A percentile compares a stretch with the other conserved stretches of the same genome.
phyloP scores from a whole-genome alignment of 2,888 invertebrate species.

The Ischnus inquisitorius region DNA sequence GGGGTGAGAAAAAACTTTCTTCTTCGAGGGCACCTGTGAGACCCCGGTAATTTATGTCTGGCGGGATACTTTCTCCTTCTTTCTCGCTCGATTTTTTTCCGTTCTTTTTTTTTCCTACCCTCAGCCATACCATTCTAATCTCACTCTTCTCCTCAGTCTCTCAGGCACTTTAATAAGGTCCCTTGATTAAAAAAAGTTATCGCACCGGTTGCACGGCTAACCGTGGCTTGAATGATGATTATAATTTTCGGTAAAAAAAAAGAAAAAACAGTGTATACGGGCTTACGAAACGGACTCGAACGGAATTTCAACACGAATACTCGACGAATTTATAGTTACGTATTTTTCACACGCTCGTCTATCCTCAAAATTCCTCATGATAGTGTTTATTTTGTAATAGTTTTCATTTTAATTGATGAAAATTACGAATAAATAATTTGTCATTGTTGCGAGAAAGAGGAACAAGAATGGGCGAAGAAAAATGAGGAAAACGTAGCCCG shows the following conservation, averaged over 20 bases:
- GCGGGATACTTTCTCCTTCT: slow-evolving; percentile 63
- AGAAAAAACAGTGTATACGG: not conserved
- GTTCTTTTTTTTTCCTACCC: slow-evolving; percentile 48
- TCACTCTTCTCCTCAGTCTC: slow-evolving; percentile 38
- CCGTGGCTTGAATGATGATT: slow-evolving; percentile 52
- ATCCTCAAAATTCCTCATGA: not conserved
- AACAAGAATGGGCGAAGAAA: slow-evolving; percentile 16
- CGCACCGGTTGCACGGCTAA: slow-evolving; percentile 45
- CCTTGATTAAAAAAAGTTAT: slow-evolving; percentile 64
- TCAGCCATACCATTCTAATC: slow-evolving; percentile 18
- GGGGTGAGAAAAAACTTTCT: slow-evolving; percentile 52
- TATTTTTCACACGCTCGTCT: not conserved
- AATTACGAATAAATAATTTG: not conserved
- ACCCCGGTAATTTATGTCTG: slow-evolving; percentile 65
- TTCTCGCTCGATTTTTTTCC: slow-evolving; percentile 43
- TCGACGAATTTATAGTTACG: not conserved
- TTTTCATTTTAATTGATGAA: not conserved
- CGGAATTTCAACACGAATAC: not conserved
- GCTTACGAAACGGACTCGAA: not conserved
- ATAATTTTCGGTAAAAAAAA: slow-evolving; percentile 31
- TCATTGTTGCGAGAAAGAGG: not conserved
- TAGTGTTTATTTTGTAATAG: not conserved
- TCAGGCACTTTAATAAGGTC: slow-evolving; percentile 63
- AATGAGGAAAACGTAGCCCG: slow-evolving; percentile 18
- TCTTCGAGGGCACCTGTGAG: slow-evolving; percentile 66